Conservation (phyloP, 2,888 invertebrate genomes). For the Meganola albula region DNA sequence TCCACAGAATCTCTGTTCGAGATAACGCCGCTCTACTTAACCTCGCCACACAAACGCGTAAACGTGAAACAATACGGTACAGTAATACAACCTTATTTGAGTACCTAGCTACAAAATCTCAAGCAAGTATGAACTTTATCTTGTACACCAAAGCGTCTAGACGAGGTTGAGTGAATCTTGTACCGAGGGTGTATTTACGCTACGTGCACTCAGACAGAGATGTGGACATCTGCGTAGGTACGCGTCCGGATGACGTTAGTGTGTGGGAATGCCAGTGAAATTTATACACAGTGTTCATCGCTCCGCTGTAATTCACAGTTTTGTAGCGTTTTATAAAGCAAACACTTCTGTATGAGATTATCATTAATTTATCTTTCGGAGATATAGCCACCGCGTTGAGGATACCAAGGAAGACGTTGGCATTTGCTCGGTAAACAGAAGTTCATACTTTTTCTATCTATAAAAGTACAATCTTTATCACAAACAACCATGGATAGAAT, state of each 20-base stretch:
- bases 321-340: conserved; percentile 65
- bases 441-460: too few species aligned
- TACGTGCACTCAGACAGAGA: conserved; percentile 55
- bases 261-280: conserved; percentile 73
- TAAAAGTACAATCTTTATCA: too few species aligned
- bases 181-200: conserved; percentile 39
- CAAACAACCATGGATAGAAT: too few species aligned
- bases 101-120: conserved; percentile 32
- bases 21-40: conserved; percentile 78
- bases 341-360: conserved; percentile 55
- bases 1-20: conserved; percentile 71
- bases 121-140: conserved; percentile 33
- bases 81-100: conserved; percentile 60
- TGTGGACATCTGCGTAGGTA: conserved; percentile 46
- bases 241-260: conserved; percentile 39
- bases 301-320: conserved; percentile 66
- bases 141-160: conserved; percentile 30
- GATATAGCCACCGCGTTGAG: conserved; percentile 30
- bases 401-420: conserved; percentile 12
- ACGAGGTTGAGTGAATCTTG: conserved; percentile 27
- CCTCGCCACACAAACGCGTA: conserved; percentile 74
- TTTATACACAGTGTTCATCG: conserved; percentile 68
- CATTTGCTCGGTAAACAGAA: conserved; percentile 16
- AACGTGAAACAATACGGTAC: conserved; percentile 78
- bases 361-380: conserved; percentile 46